Base-by-base conservation (phyloP, 2,888 invertebrate genomes). In the Apodemia mormo region DNA sequence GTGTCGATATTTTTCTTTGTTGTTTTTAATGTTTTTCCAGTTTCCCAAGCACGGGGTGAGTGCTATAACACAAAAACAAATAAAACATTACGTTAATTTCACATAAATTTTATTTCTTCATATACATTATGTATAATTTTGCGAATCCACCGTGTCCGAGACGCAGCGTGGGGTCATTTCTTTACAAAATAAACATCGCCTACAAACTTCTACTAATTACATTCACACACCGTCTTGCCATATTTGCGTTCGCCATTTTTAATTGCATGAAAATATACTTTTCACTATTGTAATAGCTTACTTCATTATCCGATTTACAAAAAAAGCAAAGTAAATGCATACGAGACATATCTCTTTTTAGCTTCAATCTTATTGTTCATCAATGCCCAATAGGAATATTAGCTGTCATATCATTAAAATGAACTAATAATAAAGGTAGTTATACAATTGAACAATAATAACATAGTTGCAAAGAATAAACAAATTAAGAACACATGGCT, bases 31-130 rank as follows among this genome's bases (percentile, higher is more conserved):
- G 22, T 22, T 22, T 22, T 22, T 22, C 22, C 22, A 22, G 22
- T 22, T 22, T 22, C 0, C 22, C 22, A 22, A 22, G 22, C 22
- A 22, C 22, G 22, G 22, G 22, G 22, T 22, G 22, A 22, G 22
- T 22, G 22, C 22, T 22, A 22, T 22, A 22, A 22, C 2, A 40
- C 8, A 40, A 0, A 40, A 40, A 8, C 8, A 40, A 81, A 79
- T 76, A 73, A 83, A 79, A 82, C 68, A 64, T 40, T 14, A 12
- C 54, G 68, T 89, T 89, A 90, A 90, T 92, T 87, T 92, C 92
- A 93, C 92, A 93, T 93, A 92, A 90, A 92, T 92, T 67, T 92
- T 92, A 92, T 92, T 93, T 90, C 89, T 87, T 86, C 92, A 93
- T 92, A 93, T 93, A 93, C 92, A 92, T 79, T 92, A 92, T 92